phyloP scores from a whole-genome alignment of 30 jellyfish, hydroid and myxozoan genomes.

The Hydractinia echinata region DNA sequence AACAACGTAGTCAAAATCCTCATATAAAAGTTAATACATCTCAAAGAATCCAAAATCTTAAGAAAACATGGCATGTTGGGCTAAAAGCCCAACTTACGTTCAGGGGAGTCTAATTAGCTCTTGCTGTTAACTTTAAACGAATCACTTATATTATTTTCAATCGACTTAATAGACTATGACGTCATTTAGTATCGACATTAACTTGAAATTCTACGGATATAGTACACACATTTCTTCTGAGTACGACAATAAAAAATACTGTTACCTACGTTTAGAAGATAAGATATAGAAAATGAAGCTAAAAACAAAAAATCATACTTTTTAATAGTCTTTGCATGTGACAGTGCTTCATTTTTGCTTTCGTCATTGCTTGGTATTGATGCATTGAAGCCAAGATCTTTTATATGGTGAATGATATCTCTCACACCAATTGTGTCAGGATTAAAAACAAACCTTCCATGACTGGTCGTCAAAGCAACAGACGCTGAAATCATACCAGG shows the following conservation, averaged over 20 bases:
- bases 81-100: too few species aligned
- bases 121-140: too few species aligned
- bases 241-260: neutral
- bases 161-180: too few species aligned
- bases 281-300: neutral
- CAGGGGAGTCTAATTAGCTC: too few species aligned
- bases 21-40: too few species aligned
- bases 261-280: neutral
- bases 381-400: slow-evolving; percentile 83
- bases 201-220: neutral
- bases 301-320: slow-evolving; percentile 41
- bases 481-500: slow-evolving; percentile 83
- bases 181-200: too few species aligned
- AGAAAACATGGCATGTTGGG: too few species aligned
- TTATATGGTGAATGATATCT: slow-evolving; percentile 71
- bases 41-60: too few species aligned
- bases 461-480: slow-evolving; percentile 80
- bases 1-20: too few species aligned
- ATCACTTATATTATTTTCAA: too few species aligned
- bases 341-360: slow-evolving; percentile 79
- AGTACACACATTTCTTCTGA: neutral
- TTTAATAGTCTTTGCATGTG: slow-evolving; percentile 64
- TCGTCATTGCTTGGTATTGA: slow-evolving; percentile 68
- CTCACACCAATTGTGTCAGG: slow-evolving; percentile 86
- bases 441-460: slow-evolving; percentile 66